A percentile compares a stretch with the other conserved stretches of the same genome.
Evolutionary conservation across 2,888 invertebrate genomes (phyloP).

Genomic region (Amorpha juglandis): DNA sequence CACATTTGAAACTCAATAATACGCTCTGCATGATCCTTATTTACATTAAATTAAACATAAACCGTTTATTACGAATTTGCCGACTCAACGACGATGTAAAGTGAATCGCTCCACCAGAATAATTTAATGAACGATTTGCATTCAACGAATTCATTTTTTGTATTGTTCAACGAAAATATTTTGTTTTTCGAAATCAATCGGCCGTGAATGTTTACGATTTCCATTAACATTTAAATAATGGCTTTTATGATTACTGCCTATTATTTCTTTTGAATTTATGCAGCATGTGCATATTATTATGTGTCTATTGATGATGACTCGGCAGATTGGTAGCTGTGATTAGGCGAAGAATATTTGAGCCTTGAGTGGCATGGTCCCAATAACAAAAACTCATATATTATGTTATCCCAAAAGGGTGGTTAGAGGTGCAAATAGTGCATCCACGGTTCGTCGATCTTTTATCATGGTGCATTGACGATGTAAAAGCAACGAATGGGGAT

Average conservation of each 20-base stretch:
- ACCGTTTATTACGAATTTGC: constrained; percentile 21
- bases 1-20: not conserved
- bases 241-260: constrained; percentile 10
- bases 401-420: no score
- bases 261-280: not conserved
- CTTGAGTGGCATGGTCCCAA: no score
- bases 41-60: constrained; percentile 11
- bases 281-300: no score
- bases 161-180: constrained; percentile 20
- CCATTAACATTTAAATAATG: not conserved
- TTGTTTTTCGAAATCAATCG: constrained; percentile 19
- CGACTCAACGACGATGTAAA: constrained; percentile 12
- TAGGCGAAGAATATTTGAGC: no score
- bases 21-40: constrained; percentile 8
- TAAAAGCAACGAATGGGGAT: no score
- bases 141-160: constrained; percentile 17
- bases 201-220: constrained; percentile 11
- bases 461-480: no score
- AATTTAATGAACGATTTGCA: constrained; percentile 23
- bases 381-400: no score
- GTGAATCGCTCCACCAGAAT: constrained; percentile 7
- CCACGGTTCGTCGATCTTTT: no score
- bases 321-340: no score
- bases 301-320: no score
- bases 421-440: no score